Evolutionary conservation across 2,888 invertebrate genomes (phyloP).

Genomic region (Drosophila recens): DNA sequence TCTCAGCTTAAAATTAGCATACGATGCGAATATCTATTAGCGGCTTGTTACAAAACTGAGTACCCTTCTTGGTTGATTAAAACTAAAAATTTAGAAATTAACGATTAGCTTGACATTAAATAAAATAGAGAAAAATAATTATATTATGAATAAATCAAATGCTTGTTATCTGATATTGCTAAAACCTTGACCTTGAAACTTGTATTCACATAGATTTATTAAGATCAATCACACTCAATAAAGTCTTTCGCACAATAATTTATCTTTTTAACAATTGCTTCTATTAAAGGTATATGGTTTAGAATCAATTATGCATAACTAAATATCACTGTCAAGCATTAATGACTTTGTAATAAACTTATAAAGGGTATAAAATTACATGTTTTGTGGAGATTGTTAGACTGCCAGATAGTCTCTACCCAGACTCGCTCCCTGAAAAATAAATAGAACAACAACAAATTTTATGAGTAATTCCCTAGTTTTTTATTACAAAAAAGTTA

Average conservation of each 20-base stretch:
- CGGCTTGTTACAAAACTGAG: not conserved
- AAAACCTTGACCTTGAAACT: no score
- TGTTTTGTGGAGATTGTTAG: not conserved
- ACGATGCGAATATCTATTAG: not conserved
- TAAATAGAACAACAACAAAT: not conserved
- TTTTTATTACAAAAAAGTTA: not conserved
- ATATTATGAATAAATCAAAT: no score
- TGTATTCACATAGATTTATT: no score
- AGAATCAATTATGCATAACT: no score
- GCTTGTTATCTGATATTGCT: no score
- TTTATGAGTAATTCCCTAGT: not conserved
- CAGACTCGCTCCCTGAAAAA: not conserved
- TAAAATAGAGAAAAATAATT: no score
- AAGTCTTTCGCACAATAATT: no score
- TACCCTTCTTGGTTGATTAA: not conserved
- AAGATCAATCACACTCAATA: no score
- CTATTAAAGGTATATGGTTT: no score
- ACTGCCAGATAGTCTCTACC: not conserved
- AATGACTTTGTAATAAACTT: not conserved
- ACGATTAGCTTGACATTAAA: no score
- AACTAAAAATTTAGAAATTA: not conserved
- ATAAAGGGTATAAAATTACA: not conserved
- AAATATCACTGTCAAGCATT: no score
- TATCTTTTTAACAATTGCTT: no score
- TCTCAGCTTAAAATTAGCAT: not conserved